Evolutionary conservation across 2,797 vertebrate genomes (phyloP).

Genomic region (Corythornis leucogaster): DNA sequence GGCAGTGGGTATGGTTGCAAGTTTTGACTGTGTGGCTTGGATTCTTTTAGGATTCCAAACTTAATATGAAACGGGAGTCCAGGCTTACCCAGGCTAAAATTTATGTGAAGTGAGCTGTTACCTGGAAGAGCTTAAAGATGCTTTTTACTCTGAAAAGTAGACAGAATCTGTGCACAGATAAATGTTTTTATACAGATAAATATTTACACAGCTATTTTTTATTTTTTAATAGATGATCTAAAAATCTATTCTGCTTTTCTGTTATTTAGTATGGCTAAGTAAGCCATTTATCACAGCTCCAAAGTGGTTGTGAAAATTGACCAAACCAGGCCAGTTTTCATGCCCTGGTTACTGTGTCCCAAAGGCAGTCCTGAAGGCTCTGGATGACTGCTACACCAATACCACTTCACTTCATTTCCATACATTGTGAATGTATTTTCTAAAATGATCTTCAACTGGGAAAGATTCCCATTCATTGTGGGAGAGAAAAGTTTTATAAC

Average conservation of each 20-base stretch:
- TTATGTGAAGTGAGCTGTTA: neutral
- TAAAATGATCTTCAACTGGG: neutral
- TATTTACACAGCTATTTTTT: neutral
- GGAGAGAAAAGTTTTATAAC: neutral
- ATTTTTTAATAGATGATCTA: neutral
- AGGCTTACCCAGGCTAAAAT: neutral
- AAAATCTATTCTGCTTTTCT: neutral
- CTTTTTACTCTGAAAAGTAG: neutral
- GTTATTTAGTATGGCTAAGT: neutral
- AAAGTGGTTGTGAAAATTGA: neutral
- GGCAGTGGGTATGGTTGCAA: neutral
- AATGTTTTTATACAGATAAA: neutral
- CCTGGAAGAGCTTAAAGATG: neutral
- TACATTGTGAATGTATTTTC: neutral
- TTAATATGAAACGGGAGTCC: neutral
- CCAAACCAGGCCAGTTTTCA: neutral
- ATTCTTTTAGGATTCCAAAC: neutral
- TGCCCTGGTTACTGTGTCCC: neutral
- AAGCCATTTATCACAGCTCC: neutral
- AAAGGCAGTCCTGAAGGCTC: neutral
- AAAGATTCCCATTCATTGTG: neutral
- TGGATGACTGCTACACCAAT: neutral
- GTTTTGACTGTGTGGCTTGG: neutral
- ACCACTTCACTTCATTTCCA: neutral
- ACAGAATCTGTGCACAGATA: neutral